Evolutionary conservation across 1,140 invertebrate species (phyloP), one percentile per base, ranked within the genome.

Genomic region (Saxidomus purpurata): DNA sequence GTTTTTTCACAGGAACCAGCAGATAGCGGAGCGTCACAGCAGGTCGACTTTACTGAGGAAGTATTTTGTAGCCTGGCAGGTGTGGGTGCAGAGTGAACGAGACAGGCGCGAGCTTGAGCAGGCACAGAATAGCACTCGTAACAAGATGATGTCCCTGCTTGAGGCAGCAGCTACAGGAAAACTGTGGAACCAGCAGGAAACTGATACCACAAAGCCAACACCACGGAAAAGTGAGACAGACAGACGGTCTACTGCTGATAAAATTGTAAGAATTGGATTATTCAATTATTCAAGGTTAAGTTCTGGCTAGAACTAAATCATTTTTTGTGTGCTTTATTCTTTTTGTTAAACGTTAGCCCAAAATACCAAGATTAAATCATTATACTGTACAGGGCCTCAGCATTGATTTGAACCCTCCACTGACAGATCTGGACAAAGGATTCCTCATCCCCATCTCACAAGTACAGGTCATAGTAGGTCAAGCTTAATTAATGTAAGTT

Each of bases 101-200:
- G 91, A 94, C 4, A 87, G 89, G 15, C 90, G 89, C 19, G 84
- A 92, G 31, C 49, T 95, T 49, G 90, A 94, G 38, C 47, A 92
- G 17, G 93, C 91, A 13, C 93, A 95, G 90, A 87, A 90, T n/a
- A 90, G 79, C 61, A 95, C 94, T 31, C 92, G 92, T 34, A 92
- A 84, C 77, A 95, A 95, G 59, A 95, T 95, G 94, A 90, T 92
- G 71, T 92, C 92, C 19, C 89, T 95, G 43, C 86, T 95, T 15
- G 93, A 94, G 28, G 94, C 94, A 22, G 95, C 95, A 61, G 91
- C 93, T 43, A 89, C 90, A 3, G 94, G 94, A 0, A 93, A 91
- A 80, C 80, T 95, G 6, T 90, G 90, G 89, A 69, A 79, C 28
- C 89, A 91, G 3, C 85, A 82, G 90, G 92, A 83, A 76, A 34